phyloP scores from a whole-genome alignment of 2,113 vertebrate species.

The Nestor notabilis region DNA sequence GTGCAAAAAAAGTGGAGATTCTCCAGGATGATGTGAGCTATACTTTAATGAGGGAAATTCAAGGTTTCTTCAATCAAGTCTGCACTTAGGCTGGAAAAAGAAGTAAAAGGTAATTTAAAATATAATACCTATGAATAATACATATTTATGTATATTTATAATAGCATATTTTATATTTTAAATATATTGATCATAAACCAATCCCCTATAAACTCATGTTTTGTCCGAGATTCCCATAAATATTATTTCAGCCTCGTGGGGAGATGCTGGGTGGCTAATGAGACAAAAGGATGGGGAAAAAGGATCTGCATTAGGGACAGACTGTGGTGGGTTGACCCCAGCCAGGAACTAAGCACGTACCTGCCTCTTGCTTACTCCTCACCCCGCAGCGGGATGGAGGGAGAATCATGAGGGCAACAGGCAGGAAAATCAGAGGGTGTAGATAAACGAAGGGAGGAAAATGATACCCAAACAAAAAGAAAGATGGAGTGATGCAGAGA shows the following conservation, averaged over 20 bases:
- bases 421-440: not conserved
- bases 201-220: not conserved
- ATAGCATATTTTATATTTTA: not conserved
- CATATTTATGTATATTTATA: not conserved
- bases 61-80: not conserved
- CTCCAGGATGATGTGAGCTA: not conserved
- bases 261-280: not conserved
- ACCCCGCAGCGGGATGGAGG: rapidly evolving
- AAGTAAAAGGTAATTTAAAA: not conserved
- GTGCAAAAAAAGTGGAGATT: not conserved
- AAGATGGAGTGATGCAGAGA: not conserved
- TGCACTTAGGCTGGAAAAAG: not conserved
- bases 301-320: not conserved
- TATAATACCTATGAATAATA: not conserved
- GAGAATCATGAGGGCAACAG: not conserved
- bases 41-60: not conserved
- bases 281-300: not conserved
- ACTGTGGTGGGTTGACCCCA: not conserved
- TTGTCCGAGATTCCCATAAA: not conserved
- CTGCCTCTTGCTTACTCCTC: not conserved
- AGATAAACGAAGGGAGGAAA: not conserved
- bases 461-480: not conserved
- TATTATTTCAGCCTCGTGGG: not conserved
- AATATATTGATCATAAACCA: not conserved
- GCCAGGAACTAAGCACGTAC: not conserved